Evolutionary conservation across 2,113 vertebrate species (phyloP), one percentile per base, ranked within the genome.

Genomic region (Sinosuthora webbiana): DNA sequence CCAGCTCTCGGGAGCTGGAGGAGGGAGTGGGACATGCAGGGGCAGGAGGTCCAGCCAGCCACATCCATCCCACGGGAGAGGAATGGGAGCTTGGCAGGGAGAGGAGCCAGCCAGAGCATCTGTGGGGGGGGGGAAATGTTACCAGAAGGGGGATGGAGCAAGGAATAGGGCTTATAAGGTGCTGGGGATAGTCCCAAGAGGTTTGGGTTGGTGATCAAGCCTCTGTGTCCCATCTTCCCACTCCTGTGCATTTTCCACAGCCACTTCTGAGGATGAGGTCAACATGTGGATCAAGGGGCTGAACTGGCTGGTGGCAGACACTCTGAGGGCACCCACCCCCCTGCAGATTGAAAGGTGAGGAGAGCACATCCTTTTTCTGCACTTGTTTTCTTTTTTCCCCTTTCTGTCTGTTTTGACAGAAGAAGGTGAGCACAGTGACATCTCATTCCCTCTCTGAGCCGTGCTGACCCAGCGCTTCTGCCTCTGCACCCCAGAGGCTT

Each of bases 201-300:
- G n/a, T 90, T 64, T 76, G 57, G 24, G 49, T 24, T 75, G 70
- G 30, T 33, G 55, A 53, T 49, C 45, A 33, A 37, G 16, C 45
- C 33, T n/a, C 37, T 70, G 3, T 2, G 5, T 67, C 47, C 30
- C 37, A 67, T 87, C 44, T 44, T 92, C 49, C 55, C 55, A 60
- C 70, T 68, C 68, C 63, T 41, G 6, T 63, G n/a, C 17, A 3
- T 62, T 87, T 79, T 41, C 83, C 49, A 28, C 95, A 99, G 99
- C 99, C 31, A 99, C 99, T 1, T 99, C 99, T 0, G 99, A 99
- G 92, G 99, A 99, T 5, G 99, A 99, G 97, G 99, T 99, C 98
- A 98, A 97, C 60, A 99, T 99, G 99, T 99, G 99, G 99, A 98
- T 99, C 96, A 99, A 99, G 95, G 99, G 99, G n/a, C 97, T 99